Base-by-base conservation (phyloP, 2,797 vertebrate genomes). In the Apodemus agrarius region DNA sequence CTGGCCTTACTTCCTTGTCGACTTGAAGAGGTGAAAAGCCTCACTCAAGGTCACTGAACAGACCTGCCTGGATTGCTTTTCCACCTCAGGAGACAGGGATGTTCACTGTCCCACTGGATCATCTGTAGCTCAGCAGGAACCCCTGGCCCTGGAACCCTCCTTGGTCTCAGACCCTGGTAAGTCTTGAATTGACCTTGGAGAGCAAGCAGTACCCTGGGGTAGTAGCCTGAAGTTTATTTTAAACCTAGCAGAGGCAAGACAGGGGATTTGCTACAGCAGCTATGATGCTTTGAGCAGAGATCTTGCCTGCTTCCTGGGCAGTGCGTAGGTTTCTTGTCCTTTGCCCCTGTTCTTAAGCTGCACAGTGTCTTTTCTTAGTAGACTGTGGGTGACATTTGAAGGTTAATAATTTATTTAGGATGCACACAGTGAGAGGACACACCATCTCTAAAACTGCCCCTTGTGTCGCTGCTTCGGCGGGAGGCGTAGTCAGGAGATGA, bases 321-420 rank as follows among this genome's bases (percentile, higher is more conserved):
- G 0, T 6, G 0, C 16, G 46, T 3, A 24, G 16, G 10, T n/a
- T 78, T 5, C 76, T 78, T 34, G 14, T 0, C 22, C 5, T 13
- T 46, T 87, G 37, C 43, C 46, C 14, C 24, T 4, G 0, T 54
- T 5, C 49, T 52, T 1, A 19, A 52, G 72, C 1, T 5, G 1
- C 3, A 0, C 24, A 0, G 16, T 0, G 0, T 21, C 52, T 14
- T 2, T 6, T 52, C 61, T 74, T 31, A 24, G 19, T 26, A 52
- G 34, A 9, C 54, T 1, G 67, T 29, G 49, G 67, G 65, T 40
- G 67, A 2, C 16, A 74, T 57, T 74, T 40, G 11, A 31, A 74
- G 52, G 37, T 43, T 75, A 59, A 19, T 37, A 19, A n/a, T 17
- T 61, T 72, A 76, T 34, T 52, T 19, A 3, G 52, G 46, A 75